These are phyloP conservation scores for Microtus oregoni DNA, from an alignment of 2,113 vertebrate species.

Conservation along the genomic window DNA sequence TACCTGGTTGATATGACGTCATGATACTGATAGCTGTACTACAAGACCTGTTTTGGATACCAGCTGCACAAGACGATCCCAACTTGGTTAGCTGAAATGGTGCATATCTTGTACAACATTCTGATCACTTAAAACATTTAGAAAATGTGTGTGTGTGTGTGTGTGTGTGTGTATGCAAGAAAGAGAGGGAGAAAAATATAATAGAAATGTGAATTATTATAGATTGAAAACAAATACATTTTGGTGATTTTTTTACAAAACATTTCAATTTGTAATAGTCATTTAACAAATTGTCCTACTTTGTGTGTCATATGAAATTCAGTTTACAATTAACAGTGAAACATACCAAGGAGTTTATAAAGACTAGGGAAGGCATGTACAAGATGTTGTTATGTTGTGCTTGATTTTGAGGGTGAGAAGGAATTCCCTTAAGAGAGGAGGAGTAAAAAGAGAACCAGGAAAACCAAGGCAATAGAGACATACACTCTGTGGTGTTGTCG, in stretches of 20 bases:
- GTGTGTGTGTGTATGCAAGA: not conserved
- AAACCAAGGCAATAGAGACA: not conserved
- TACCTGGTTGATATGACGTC: too few species aligned
- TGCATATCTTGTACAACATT: too few species aligned
- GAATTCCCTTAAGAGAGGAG: not conserved
- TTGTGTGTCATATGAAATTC: not conserved
- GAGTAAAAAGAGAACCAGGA: not conserved
- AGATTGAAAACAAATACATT: not conserved
- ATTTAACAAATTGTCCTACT: not conserved
- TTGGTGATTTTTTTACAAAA: not conserved
- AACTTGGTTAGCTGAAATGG: too few species aligned
- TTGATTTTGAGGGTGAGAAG: not conserved
- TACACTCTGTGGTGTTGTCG: not conserved
- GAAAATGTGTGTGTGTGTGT: too few species aligned
- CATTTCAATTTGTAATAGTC: not conserved
- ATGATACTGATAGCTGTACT: too few species aligned
- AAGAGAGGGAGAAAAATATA: not conserved
- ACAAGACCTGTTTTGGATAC: too few species aligned
- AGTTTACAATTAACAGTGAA: not conserved
- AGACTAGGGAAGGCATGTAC: not conserved
- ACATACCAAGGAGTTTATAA: not conserved
- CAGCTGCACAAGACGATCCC: too few species aligned
- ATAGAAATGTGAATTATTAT: not conserved
- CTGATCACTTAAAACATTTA: constrained; percentile 15
- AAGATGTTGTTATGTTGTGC: not conserved